Evolutionary conservation across 1,140 invertebrate genomes (phyloP).

Genomic region (Sitophilus oryzae): DNA sequence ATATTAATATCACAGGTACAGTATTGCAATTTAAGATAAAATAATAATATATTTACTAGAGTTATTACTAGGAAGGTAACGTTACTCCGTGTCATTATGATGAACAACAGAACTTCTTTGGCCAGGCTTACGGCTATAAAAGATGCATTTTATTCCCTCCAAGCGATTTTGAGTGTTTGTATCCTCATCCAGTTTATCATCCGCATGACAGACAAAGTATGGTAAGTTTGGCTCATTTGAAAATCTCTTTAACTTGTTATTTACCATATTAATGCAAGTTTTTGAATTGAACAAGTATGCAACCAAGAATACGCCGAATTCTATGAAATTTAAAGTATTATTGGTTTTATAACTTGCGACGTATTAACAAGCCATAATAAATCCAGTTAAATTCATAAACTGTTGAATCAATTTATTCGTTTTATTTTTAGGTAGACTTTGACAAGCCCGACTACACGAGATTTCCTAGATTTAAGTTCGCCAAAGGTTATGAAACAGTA

Average conservation of each 20-base stretch:
- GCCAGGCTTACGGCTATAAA: conserved; percentile 57
- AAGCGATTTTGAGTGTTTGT: conserved; percentile 59
- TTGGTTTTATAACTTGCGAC: no score
- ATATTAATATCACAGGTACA: conserved; percentile 48
- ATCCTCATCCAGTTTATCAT: conserved; percentile 62
- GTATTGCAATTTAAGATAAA: no score
- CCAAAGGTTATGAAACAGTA: conserved; percentile 52
- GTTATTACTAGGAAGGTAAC: conserved; percentile 57
- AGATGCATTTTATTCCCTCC: conserved; percentile 59
- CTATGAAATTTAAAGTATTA: no score
- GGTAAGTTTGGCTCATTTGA: conserved; percentile 42
- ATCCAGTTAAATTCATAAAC: no score
- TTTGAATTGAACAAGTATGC: no score
- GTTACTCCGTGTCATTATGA: conserved; percentile 66
- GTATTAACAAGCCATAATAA: no score
- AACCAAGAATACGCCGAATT: no score
- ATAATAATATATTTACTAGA: no score
- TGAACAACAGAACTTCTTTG: conserved; percentile 66
- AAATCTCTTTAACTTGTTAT: no score
- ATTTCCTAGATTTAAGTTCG: conserved; percentile 57
- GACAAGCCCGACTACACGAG: conserved; percentile 54
- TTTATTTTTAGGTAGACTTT: conserved; percentile 54
- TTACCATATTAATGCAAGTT: no score
- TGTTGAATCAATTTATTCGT: background rate
- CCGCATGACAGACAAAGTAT: conserved; percentile 66